Conservation (phyloP, 2,797 vertebrate species). For the Gorsachius magnificus region DNA sequence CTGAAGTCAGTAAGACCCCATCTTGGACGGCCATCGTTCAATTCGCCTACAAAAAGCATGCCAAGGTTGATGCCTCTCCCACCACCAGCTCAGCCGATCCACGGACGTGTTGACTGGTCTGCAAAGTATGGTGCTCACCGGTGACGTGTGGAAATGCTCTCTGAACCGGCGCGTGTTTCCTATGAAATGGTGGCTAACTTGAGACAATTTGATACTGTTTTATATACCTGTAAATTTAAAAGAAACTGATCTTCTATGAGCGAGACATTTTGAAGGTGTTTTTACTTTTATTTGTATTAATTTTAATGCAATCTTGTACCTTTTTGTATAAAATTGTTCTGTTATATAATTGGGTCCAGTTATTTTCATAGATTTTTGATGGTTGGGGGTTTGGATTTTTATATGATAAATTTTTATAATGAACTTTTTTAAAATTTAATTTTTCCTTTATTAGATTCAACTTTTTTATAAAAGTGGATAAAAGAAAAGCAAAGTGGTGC, state of each 20-base stretch:
- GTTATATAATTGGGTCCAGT: slow-evolving; percentile 70
- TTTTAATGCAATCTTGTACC: slow-evolving; percentile 66
- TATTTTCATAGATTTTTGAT: slow-evolving; percentile 82
- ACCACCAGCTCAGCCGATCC: slow-evolving; percentile 81
- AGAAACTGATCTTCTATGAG: slow-evolving; percentile 31
- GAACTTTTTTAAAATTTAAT: slow-evolving; percentile 55
- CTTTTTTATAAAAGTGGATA: slow-evolving; percentile 66
- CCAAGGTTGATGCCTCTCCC: slow-evolving; percentile 78
- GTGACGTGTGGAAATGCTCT: slow-evolving; percentile 59
- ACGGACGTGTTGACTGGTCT: slow-evolving; percentile 90
- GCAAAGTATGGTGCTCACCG: slow-evolving; percentile 87
- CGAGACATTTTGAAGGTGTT: slow-evolving; percentile 44
- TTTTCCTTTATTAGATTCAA: slow-evolving; percentile 56
- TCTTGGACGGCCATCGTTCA: slow-evolving; percentile 76
- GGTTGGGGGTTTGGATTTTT: slow-evolving; percentile 72
- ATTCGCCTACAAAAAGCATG: slow-evolving; percentile 81
- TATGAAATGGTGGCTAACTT: not conserved
- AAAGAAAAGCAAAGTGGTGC: slow-evolving; percentile 56
- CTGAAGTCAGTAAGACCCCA: slow-evolving; percentile 85
- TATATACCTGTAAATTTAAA: not conserved
- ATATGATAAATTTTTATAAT: slow-evolving; percentile 74
- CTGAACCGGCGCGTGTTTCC: not conserved
- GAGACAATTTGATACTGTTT: not conserved
- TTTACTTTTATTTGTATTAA: slow-evolving; percentile 64
- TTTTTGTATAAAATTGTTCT: slow-evolving; percentile 79